phyloP scores from a whole-genome alignment of 2,888 invertebrate genomes.

The Helleia helle region DNA sequence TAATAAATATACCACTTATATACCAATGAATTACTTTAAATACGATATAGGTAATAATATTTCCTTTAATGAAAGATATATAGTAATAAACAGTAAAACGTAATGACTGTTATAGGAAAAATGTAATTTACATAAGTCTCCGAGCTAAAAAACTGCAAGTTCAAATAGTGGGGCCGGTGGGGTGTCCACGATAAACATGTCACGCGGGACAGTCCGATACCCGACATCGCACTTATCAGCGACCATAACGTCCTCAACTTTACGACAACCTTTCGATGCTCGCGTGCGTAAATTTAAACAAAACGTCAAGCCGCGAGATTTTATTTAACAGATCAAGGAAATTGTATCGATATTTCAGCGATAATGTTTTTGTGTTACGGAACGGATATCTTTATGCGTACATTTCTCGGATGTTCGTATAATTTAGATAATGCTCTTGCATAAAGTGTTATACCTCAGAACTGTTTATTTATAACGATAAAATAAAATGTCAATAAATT shows the following conservation, averaged over 20 bases:
- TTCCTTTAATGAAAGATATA: no score
- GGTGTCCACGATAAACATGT: constrained; percentile 69
- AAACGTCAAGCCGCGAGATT: constrained; percentile 59
- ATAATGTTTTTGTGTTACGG: constrained; percentile 58
- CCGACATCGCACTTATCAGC: constrained; percentile 63
- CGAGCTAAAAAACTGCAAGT: constrained; percentile 38
- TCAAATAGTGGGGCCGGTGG: constrained; percentile 45
- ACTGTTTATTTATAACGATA: constrained; percentile 26
- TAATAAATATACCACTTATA: no score
- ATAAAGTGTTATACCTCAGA: constrained; percentile 24
- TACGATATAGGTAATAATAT: no score
- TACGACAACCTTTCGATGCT: constrained; percentile 58
- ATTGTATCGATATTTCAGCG: constrained; percentile 69
- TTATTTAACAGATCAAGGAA: constrained; percentile 69
- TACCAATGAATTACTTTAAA: no score
- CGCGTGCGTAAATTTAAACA: constrained; percentile 61
- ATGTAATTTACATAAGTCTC: constrained; percentile 7
- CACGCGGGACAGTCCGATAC: constrained; percentile 53
- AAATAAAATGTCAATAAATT: constrained; percentile 28
- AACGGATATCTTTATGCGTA: constrained; percentile 57
- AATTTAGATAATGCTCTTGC: constrained; percentile 30
- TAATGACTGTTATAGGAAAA: no score
- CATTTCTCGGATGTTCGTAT: constrained; percentile 51
- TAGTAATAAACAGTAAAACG: no score
- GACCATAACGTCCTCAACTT: constrained; percentile 67